These are phyloP conservation scores for Pocillopora meandrina DNA, from an alignment of 92 coral and sea anemone species.

Conservation along the genomic window DNA sequence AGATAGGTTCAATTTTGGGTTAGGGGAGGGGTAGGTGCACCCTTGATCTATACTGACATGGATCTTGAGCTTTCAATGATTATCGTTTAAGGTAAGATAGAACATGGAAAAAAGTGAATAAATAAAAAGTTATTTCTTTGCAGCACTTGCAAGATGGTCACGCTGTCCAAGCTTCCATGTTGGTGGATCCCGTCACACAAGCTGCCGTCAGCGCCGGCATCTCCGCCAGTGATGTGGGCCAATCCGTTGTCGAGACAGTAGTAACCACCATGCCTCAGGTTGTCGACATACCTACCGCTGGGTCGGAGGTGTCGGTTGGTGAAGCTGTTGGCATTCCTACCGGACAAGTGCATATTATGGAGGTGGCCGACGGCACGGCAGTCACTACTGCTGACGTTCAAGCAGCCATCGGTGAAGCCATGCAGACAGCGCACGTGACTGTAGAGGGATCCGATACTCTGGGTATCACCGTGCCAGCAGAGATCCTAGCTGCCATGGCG, in stretches of 20 bases:
- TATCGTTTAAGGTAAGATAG: neutral
- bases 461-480: slow-evolving; percentile 83
- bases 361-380: slow-evolving; percentile 34
- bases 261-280: slow-evolving; percentile 69
- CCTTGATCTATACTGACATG: too few relatives aligned
- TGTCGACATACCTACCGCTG: slow-evolving; percentile 73
- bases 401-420: slow-evolving; percentile 38
- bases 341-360: slow-evolving; percentile 55
- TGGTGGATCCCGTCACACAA: slow-evolving; percentile 88
- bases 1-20: too few relatives aligned
- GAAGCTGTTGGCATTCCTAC: slow-evolving; percentile 53
- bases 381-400: slow-evolving; percentile 18
- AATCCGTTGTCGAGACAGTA: slow-evolving; percentile 81
- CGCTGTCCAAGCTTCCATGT: slow-evolving; percentile 34
- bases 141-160: slow-evolving; percentile 39
- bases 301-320: slow-evolving; percentile 61
- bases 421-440: slow-evolving; percentile 56
- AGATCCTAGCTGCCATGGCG: slow-evolving; percentile 93
- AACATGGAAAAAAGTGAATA: too few relatives aligned
- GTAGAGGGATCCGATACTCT: slow-evolving; percentile 70
- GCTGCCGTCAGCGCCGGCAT: slow-evolving; percentile 95
- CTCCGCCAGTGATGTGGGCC: slow-evolving; percentile 77
- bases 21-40: too few relatives aligned
- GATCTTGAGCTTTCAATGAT: neutral
- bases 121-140: neutral